Base-by-base conservation (phyloP, 2,888 invertebrate genomes). In the Craniophora ligustri region DNA sequence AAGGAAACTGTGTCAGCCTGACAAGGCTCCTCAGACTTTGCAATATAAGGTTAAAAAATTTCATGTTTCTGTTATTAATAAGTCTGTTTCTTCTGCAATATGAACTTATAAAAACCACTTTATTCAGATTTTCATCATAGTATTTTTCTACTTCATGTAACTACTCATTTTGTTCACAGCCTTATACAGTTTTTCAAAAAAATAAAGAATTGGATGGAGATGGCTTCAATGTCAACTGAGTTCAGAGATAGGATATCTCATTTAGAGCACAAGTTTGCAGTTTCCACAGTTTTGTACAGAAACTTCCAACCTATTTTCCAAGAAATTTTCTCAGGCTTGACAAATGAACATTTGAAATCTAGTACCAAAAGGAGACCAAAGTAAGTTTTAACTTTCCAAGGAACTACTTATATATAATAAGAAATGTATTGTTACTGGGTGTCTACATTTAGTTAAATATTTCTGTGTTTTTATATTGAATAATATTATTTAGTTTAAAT, bases 171-270 rank as follows among this genome's bases (percentile, higher is more conserved):
- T 4, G 15, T 39, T n/a, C 28, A 40, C 91, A 98, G 98, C 82
- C 94, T 99, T 59, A 96, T 97, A 59, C 97, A 99, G 79, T 99
- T 99, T 89, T 98, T 99, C 82, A 96, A 95, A 66, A 99, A 99
- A 93, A 98, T 98, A 79, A 97, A 97, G 83, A 96, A 96, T 81
- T 99, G 99, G 99, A 96, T 97, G 58, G 98, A 98, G 78, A 98
- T 99, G 98, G 96, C 98, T 1, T 96, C 96, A 66, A 95, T 98
- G 89, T 95, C 98, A 0, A 95, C 96, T 72, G 96, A 97, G 51
- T 98, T 98, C 82, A 94, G 96, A 57, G 95, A 95, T 38, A 97
- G 97, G 86, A 96, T 99, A 51, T 96, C 97, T 58, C 95, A 96
- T 58, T 89, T 99, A 53, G 97, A 99, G 80, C 95, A 97, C 50